phyloP scores from a whole-genome alignment of 2,888 invertebrate genomes.

The Harpalus rufipes region DNA sequence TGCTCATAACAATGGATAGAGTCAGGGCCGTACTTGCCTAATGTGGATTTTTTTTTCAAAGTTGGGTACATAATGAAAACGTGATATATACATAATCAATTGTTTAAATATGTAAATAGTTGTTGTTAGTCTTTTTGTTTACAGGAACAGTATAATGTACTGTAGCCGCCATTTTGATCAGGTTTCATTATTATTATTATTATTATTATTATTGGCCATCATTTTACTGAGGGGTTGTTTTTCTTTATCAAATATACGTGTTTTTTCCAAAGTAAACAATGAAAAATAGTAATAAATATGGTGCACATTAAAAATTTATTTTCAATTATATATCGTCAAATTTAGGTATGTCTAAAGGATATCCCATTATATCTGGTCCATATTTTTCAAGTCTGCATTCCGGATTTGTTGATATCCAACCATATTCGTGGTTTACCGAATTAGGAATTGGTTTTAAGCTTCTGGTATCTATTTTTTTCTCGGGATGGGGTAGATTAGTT shows the following conservation, averaged over 20 bases:
- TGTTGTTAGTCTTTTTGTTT: neutral
- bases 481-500: neutral
- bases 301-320: neutral
- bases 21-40: conserved; percentile 15
- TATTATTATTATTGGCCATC: too few relatives aligned
- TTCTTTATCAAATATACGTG: neutral
- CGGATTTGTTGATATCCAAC: conserved; percentile 12
- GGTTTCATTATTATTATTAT: too few relatives aligned
- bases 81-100: neutral
- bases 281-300: neutral
- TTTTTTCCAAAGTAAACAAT: neutral
- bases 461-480: neutral
- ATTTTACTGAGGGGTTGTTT: too few relatives aligned
- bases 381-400: neutral
- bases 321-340: conserved; percentile 10
- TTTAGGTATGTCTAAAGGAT: neutral
- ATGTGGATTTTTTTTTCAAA: too few relatives aligned
- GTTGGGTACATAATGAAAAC: neutral
- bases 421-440: conserved; percentile 16
- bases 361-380: conserved; percentile 4
- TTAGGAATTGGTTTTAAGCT: neutral
- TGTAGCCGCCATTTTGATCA: too few relatives aligned
- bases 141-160: too few relatives aligned
- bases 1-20: conserved; percentile 24
- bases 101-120: neutral